A percentile compares a stretch with the other conserved stretches of the same genome.
Conservation (phyloP, 1,140 invertebrate species). For the honey bee (Apis mellifera) region Amel_HAv3.1 CM009931.2:23664001-23664500, state of each 20-base stretch:
- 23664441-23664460: neutral
- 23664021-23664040: neutral
- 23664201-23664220: neutral
- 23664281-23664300: constrained; percentile 9
- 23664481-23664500: neutral
- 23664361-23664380: constrained; percentile 2
- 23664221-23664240: neutral
- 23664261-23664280: neutral
- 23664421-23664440: neutral
- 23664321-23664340: neutral
- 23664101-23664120: neutral
- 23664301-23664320: neutral
- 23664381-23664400: neutral
- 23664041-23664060: neutral
- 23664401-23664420: constrained; percentile 10
- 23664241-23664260: constrained; percentile 1
- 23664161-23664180: neutral
- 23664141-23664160: too few relatives aligned
- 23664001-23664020: neutral
- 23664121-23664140: too few relatives aligned
- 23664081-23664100: neutral
- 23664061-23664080: neutral
- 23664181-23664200: neutral
- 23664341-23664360: neutral
- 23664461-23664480: too few relatives aligned